Evolutionary conservation across 2,113 vertebrate species (phyloP).

Genomic region (Phalacrocorax carbo): DNA sequence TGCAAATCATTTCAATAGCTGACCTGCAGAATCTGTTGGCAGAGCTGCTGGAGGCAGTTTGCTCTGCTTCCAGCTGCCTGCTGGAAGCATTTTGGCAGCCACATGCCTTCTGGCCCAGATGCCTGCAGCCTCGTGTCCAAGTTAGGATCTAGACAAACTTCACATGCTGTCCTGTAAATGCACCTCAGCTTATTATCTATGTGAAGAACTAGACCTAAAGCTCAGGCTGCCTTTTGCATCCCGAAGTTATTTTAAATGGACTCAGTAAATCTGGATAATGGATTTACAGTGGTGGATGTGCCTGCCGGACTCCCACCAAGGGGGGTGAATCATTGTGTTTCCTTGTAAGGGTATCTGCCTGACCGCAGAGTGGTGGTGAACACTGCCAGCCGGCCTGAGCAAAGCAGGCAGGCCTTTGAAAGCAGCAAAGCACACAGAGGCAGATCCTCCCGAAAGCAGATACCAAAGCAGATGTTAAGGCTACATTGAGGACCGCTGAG

Average conservation of each 20-base stretch:
- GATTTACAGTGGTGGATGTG: background rate
- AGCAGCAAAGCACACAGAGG: background rate
- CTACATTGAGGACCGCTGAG: background rate
- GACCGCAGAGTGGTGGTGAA: fast-evolving
- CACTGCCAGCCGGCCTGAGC: background rate
- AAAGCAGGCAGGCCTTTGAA: background rate
- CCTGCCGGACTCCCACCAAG: fast-evolving
- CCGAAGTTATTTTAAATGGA: background rate
- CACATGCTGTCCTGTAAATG: background rate
- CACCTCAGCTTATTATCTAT: background rate
- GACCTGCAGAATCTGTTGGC: conserved; percentile 31
- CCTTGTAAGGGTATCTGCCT: background rate
- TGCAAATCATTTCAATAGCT: conserved; percentile 38
- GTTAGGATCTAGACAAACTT: conserved; percentile 11
- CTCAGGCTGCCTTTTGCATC: background rate
- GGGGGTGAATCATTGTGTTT: fast-evolving
- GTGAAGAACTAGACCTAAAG: background rate
- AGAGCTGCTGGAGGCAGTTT: background rate
- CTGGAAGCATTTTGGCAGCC: conserved; percentile 8
- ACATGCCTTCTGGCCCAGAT: background rate
- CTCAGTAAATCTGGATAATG: background rate
- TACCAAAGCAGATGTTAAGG: background rate
- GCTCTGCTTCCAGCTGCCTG: background rate
- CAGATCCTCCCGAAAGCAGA: background rate
- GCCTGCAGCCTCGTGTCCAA: conserved; percentile 12